These are phyloP conservation scores for Carassius carassius DNA, from an alignment of 2,113 vertebrate genomes.

Conservation along the genomic window DNA sequence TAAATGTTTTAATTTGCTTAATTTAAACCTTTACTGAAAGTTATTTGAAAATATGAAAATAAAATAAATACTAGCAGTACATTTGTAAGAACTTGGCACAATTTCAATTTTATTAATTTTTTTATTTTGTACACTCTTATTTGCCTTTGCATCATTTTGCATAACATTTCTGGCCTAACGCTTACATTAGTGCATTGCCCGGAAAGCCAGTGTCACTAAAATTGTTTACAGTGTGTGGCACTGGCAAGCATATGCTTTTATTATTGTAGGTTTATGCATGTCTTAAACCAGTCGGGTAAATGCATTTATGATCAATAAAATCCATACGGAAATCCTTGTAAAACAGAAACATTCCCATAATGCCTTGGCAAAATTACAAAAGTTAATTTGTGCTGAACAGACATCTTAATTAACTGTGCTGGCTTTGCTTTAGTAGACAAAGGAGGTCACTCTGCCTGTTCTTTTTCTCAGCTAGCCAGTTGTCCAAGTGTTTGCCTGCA, in stretches of 20 bases:
- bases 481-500: neutral
- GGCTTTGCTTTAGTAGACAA: conserved; percentile 28
- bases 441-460: neutral
- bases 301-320: conserved; percentile 69
- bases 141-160: neutral
- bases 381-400: conserved; percentile 44
- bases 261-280: conserved; percentile 69
- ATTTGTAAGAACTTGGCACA: neutral
- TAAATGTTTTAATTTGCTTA: no score
- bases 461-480: neutral
- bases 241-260: conserved; percentile 54
- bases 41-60: neutral
- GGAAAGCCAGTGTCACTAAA: conserved; percentile 53
- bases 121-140: neutral
- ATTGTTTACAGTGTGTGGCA: conserved; percentile 57
- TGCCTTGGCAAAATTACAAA: conserved; percentile 57
- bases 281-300: conserved; percentile 70
- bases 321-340: conserved; percentile 65
- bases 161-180: neutral
- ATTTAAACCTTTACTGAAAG: no score
- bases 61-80: neutral
- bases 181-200: conserved; percentile 49
- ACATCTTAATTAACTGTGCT: conserved; percentile 32
- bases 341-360: conserved; percentile 59
- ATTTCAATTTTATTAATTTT: neutral